Conservation (phyloP, 2,888 invertebrate genomes). For the Lasioglossum figueresi region DNA sequence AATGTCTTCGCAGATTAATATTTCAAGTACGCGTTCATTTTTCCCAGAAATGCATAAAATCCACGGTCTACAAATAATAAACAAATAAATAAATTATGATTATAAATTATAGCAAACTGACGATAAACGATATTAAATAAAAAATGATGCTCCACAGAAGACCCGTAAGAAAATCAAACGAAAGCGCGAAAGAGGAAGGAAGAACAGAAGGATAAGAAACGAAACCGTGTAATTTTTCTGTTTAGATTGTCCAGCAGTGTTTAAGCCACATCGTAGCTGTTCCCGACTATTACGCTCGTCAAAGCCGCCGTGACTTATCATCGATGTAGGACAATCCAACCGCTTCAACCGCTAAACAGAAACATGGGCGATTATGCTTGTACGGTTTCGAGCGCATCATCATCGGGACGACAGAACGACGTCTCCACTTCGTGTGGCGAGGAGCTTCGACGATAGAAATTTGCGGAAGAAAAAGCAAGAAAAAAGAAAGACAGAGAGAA, state of each 20-base stretch:
- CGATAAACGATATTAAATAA: background rate
- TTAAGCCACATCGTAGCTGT: background rate
- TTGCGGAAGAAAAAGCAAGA: background rate
- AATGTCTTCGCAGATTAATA: no score
- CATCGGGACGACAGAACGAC: background rate
- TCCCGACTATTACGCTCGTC: background rate
- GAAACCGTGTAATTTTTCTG: background rate
- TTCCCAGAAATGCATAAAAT: no score
- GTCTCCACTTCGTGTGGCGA: background rate
- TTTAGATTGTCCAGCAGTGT: background rate
- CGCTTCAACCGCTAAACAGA: background rate
- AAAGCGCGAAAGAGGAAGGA: background rate
- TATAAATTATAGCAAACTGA: no score
- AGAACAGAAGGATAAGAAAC: background rate
- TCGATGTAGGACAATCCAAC: slow-evolving; percentile 7
- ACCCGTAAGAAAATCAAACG: background rate
- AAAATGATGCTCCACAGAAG: background rate
- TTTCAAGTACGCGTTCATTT: no score
- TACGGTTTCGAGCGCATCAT: background rate
- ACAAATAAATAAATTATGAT: no score
- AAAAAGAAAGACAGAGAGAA: no score
- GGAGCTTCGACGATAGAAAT: background rate
- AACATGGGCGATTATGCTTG: slow-evolving; percentile 4
- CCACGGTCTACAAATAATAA: no score
- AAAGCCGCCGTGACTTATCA: background rate